These are phyloP conservation scores for Habrosyne pyritoides DNA, from an alignment of 2,888 invertebrate species.

Conservation along the genomic window DNA sequence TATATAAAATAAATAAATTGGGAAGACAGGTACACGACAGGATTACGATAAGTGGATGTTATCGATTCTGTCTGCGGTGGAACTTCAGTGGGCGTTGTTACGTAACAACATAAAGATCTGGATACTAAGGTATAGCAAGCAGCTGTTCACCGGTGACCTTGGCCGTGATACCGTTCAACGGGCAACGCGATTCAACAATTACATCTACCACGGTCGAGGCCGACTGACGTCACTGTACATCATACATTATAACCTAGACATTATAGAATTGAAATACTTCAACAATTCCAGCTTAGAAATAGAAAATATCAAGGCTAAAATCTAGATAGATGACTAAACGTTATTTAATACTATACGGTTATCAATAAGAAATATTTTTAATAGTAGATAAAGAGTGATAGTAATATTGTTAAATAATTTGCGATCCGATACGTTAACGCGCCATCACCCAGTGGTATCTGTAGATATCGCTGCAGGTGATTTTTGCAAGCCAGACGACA, in stretches of 20 bases:
- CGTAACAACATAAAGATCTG: slow-evolving; percentile 35
- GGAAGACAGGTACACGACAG: not conserved
- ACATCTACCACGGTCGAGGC: slow-evolving; percentile 71
- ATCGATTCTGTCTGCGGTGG: slow-evolving; percentile 20
- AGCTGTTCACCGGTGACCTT: slow-evolving; percentile 69
- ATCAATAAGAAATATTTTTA: not conserved
- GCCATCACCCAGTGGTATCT: not conserved
- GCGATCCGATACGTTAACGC: not conserved
- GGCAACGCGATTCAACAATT: slow-evolving; percentile 73
- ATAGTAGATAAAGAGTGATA: not conserved
- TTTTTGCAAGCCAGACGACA: slow-evolving; percentile 8
- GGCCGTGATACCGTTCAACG: slow-evolving; percentile 72
- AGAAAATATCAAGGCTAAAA: not conserved
- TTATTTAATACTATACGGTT: not conserved
- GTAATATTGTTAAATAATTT: not conserved
- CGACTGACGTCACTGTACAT: slow-evolving; percentile 45
- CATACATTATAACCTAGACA: slow-evolving; percentile 11
- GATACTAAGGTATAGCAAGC: slow-evolving; percentile 39
- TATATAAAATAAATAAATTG: not conserved
- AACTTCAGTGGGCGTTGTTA: slow-evolving; percentile 24
- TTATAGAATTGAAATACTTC: not conserved
- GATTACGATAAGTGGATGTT: slow-evolving; percentile 17
- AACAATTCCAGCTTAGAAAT: not conserved
- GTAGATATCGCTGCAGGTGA: not conserved
- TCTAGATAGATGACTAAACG: too few species aligned